These are phyloP conservation scores for Pyrrhosoma nymphula DNA, from an alignment of 2,888 invertebrate genomes.

Conservation along the genomic window DNA sequence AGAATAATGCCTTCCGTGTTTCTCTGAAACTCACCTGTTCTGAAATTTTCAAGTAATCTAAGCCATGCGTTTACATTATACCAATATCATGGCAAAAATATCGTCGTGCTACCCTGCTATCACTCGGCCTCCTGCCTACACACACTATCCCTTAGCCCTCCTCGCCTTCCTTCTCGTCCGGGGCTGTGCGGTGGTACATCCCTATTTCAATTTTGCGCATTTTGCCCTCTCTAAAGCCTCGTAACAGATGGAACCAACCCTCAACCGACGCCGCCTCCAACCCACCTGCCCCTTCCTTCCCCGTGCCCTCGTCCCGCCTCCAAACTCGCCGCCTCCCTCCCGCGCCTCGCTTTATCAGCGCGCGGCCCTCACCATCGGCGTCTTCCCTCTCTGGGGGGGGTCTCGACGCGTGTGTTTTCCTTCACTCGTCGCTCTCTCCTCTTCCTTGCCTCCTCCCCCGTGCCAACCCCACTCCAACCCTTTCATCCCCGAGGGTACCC, in stretches of 20 bases:
- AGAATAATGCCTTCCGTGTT: too few species aligned
- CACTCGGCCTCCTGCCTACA: not conserved
- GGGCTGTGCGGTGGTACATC: not conserved
- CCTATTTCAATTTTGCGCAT: conserved; percentile 52
- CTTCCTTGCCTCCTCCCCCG: not conserved
- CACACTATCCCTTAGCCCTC: not conserved
- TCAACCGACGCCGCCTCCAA: not conserved
- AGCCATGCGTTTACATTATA: too few species aligned
- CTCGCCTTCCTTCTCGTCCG: not conserved
- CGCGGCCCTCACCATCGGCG: not conserved
- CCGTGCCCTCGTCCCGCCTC: not conserved
- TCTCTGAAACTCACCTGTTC: too few species aligned
- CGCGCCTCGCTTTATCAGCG: not conserved
- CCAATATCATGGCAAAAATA: too few species aligned
- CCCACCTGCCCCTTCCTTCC: not conserved
- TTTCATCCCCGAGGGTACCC: not conserved
- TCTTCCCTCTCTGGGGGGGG: not conserved
- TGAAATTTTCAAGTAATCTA: too few species aligned
- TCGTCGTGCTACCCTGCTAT: too few species aligned
- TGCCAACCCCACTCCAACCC: not conserved
- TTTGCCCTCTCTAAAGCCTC: not conserved
- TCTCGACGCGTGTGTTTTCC: not conserved
- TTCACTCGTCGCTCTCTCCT: conserved; percentile 5
- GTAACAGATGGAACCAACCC: conserved; percentile 44
- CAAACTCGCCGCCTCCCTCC: not conserved